Base-by-base conservation (phyloP, 2,113 vertebrate genomes). In the Galeopterus variegatus region DNA sequence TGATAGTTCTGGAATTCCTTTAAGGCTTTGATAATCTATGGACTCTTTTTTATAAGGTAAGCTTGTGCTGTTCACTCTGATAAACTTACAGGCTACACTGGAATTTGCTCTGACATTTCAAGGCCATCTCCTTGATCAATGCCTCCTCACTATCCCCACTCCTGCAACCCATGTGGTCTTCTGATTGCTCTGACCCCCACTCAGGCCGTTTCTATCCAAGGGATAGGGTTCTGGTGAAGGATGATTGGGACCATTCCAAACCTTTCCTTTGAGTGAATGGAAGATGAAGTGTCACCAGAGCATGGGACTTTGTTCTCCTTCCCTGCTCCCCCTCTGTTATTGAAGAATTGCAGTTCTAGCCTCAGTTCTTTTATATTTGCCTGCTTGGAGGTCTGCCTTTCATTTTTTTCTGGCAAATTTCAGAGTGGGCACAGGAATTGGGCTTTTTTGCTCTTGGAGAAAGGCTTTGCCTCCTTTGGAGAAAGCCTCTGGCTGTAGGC, bases 71-170 rank as follows among this genome's bases (percentile, higher is more conserved):
- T n/a, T 85, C 24, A 50, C 41, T 73, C 17, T n/a, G 21, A 85
- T 24, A 64, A 69, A 48, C 11, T 88, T 93, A 73, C 10, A 70
- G 28, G 70, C 24, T 67, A 80, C 36, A 52, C 15, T 85, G 52
- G 17, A 70, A 94, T 89, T 96, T 94, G 23, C 76, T 88, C 50
- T 76, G n/a, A 80, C 79, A 92, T 9, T 58, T 93, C 33, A 94
- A 85, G 33, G 52, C 7, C 13, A 69, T 70, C 36, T 18, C 33
- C 8, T 76, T 84, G 28, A 64, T 93, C 69, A 86, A 72, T 97
- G 62, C 33, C 9, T 79, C 18, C 18, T 93, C 31, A 26, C 24
- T 33, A 23, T 70, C 45, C 15, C 17, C 19, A 8, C 15, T 7
- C 31, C 12, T 2, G 75, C 6, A 93, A 52, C 24, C 18, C 10